Conservation (phyloP, 2,113 vertebrate species). For the human region GRCh38 chr12:60828501-60829000, state of each 20-base stretch:
- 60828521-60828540: constrained; percentile 15
- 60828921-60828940: neutral
- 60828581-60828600: constrained; percentile 4
- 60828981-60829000: neutral
- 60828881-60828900: neutral
- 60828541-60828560: neutral
- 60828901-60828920: neutral
- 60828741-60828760: constrained; percentile 45
- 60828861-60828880: neutral
- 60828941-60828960: neutral
- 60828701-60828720: constrained; percentile 52
- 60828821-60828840: constrained; percentile 48
- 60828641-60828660: neutral
- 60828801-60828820: constrained; percentile 58
- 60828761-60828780: constrained; percentile 46
- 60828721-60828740: constrained; percentile 61
- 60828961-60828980: neutral
- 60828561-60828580: neutral
- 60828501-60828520: neutral
- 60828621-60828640: neutral
- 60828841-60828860: constrained; percentile 47
- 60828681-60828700: constrained; percentile 31
- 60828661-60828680: neutral
- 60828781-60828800: constrained; percentile 36
- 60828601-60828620: constrained; percentile 15